Evolutionary conservation across 2,113 vertebrate species (phyloP), one percentile per base, ranked within the genome.

Genomic region (Macrotus californicus): DNA sequence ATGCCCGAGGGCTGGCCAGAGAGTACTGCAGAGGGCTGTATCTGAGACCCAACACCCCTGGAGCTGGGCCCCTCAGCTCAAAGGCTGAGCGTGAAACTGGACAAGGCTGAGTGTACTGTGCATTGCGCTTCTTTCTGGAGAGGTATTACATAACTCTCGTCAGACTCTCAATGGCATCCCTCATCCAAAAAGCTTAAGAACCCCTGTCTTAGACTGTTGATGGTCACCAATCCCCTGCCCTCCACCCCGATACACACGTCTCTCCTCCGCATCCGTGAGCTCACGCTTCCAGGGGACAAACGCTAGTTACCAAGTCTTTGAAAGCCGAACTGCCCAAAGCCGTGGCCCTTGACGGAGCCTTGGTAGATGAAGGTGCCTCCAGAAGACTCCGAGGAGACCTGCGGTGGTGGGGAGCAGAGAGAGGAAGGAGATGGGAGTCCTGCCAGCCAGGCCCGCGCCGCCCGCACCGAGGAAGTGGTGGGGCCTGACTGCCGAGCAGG

Each of bases 321-420:
- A 88, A 99, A 99, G 97, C 99, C 99, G 87, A 99, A 99, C 96
- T 99, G 99, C 86, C 99, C 99, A 14, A 99, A 99, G 97, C 99
- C 99, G 98, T 99, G 99, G 97, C 99, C 99, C 94, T 99, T 98
- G 92, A 99, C 99, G 21, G 99, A 99, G 95, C 99, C 99, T 97
- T 99, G 99, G 98, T 99, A 99, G 92, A 99, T 99, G 95, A 99
- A 99, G 3, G 99, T 99, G 98, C 99, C 99, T 2, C 99, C 99
- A 0, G 99, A 99, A 15, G 99, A 98, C 96, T 99, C 99, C 0
- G 99, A 99, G 0, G 99, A 99, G 98, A 99, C 99, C 99, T 99
- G 93, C n/a, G 46, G 50, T 2, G 52, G 85, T 8, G 29, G 19
- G 14, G 73, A 24, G 59, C 29, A 89, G 76, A 96, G 52, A 77